These are phyloP conservation scores for Morbakka virulenta DNA, from an alignment of 30 jellyfish, hydroid and myxozoan species.

Conservation along the genomic window DNA sequence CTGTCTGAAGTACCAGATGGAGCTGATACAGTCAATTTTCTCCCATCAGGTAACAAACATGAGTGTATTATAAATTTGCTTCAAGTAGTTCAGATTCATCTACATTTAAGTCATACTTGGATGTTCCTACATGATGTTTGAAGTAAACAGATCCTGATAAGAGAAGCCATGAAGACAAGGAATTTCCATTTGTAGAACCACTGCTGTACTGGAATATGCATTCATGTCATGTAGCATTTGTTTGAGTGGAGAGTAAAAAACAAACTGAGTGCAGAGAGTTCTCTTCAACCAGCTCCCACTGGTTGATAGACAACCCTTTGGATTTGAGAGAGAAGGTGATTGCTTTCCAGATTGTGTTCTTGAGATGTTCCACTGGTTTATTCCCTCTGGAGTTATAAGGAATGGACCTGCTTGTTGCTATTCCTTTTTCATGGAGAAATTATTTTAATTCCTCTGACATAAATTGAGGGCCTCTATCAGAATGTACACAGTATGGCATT, in stretches of 20 bases:
- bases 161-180: too few relatives aligned
- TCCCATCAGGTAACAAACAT: too few relatives aligned
- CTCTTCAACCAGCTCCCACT: slow-evolving; percentile 63
- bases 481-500: slow-evolving; percentile 50
- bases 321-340: slow-evolving; percentile 36
- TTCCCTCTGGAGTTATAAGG: slow-evolving; percentile 50
- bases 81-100: too few relatives aligned
- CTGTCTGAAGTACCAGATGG: too few relatives aligned
- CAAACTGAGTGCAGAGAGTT: slow-evolving; percentile 68
- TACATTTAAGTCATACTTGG: too few relatives aligned
- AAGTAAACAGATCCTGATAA: too few relatives aligned
- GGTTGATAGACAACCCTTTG: slow-evolving; percentile 16
- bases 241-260: slow-evolving; percentile 55
- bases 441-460: slow-evolving; percentile 34
- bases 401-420: slow-evolving; percentile 46
- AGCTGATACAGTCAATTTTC: too few relatives aligned
- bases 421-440: slow-evolving; percentile 28
- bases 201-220: too few relatives aligned
- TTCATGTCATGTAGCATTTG: slow-evolving; percentile 74
- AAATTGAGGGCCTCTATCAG: slow-evolving; percentile 63
- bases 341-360: slow-evolving; percentile 38
- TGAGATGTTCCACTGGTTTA: slow-evolving; percentile 36
- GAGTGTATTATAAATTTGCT: too few relatives aligned
- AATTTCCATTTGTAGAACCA: too few relatives aligned
- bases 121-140: too few relatives aligned